Evolutionary conservation across 1,140 invertebrate genomes (phyloP).

Genomic region (Papilio glaucus): DNA sequence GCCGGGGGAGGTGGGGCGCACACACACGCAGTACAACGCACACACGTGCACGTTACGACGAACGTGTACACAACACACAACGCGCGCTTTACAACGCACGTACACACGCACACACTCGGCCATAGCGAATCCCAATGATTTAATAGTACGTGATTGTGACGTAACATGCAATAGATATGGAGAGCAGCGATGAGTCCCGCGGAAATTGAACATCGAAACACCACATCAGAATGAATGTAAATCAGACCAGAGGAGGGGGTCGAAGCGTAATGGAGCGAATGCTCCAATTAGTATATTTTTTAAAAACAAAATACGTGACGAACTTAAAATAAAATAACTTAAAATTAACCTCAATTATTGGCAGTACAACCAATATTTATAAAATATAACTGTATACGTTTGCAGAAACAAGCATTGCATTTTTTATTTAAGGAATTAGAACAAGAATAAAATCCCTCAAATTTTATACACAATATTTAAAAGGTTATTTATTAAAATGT

Average conservation of each 20-base stretch:
- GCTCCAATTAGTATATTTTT: conserved; percentile 31
- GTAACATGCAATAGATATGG: conserved; percentile 67
- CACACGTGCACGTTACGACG: conserved; percentile 28
- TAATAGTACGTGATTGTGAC: conserved; percentile 38
- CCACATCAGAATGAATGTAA: conserved; percentile 73
- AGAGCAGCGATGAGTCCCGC: conserved; percentile 54
- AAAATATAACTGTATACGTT: neutral
- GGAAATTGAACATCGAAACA: conserved; percentile 65
- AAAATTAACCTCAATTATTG: neutral
- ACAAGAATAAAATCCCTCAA: neutral
- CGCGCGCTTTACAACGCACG: conserved; percentile 39
- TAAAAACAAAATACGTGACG: conserved; percentile 55
- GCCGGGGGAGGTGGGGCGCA: conserved; percentile 52
- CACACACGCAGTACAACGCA: conserved; percentile 44
- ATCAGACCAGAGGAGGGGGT: conserved; percentile 60
- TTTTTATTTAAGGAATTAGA: too few relatives aligned
- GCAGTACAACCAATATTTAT: neutral
- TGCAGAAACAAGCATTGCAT: too few relatives aligned
- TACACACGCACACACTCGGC: conserved; percentile 42
- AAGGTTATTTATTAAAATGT: too few relatives aligned
- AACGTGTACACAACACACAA: too few relatives aligned
- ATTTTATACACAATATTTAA: neutral
- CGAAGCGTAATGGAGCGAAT: conserved; percentile 52
- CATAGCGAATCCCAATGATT: conserved; percentile 63
- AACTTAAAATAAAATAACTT: conserved; percentile 17